phyloP scores from a whole-genome alignment of 2,888 invertebrate genomes.

The Folsomia candida region DNA sequence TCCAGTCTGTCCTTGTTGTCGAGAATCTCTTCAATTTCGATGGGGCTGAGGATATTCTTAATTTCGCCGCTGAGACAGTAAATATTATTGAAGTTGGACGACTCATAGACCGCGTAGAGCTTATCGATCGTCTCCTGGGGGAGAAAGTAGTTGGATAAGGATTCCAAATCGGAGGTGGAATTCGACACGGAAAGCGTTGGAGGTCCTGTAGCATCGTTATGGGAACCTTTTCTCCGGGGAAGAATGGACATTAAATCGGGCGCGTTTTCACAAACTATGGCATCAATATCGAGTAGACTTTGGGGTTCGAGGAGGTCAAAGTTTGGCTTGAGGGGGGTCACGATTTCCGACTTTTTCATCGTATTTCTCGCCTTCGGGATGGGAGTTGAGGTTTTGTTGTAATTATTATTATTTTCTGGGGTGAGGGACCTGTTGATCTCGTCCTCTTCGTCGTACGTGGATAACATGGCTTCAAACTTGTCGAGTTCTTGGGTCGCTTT shows the following conservation, averaged over 20 bases:
- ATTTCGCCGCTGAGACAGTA: constrained; percentile 52
- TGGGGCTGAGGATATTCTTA: constrained; percentile 52
- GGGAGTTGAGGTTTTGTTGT: constrained; percentile 3
- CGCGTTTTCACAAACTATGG: constrained; percentile 45
- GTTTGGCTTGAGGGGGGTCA: background rate
- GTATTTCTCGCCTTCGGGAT: background rate
- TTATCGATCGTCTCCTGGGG: constrained; percentile 45
- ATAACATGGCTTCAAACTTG: constrained; percentile 46
- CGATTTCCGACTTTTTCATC: background rate
- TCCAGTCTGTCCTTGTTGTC: constrained; percentile 52
- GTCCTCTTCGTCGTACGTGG: constrained; percentile 44
- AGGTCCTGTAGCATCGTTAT: constrained; percentile 29
- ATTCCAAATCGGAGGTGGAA: constrained; percentile 15
- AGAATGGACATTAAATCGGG: constrained; percentile 48
- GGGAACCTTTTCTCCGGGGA: no score
- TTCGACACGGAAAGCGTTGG: no score
- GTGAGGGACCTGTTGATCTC: constrained; percentile 22
- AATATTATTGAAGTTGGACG: constrained; percentile 52
- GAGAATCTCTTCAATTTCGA: constrained; percentile 53
- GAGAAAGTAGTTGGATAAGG: constrained; percentile 46
- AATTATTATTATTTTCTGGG: constrained; percentile 11
- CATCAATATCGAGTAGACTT: constrained; percentile 47
- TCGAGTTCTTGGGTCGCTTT: constrained; percentile 45
- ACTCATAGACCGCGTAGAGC: constrained; percentile 46
- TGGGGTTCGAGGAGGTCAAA: constrained; percentile 10